phyloP scores from a whole-genome alignment of 2,888 invertebrate genomes.

The Carterocephalus palaemon region DNA sequence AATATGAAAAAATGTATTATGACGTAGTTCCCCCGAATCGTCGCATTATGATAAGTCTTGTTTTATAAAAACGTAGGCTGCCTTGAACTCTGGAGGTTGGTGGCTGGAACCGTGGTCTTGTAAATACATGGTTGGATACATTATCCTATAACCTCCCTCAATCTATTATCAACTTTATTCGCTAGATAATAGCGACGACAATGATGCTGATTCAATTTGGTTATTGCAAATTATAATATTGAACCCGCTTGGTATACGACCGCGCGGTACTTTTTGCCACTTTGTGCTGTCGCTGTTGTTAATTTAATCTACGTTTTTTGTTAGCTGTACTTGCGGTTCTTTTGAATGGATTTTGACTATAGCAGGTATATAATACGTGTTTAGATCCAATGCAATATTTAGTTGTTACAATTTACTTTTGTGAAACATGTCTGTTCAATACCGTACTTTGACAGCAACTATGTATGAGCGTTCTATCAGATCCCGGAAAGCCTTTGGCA shows the following conservation, averaged over 20 bases:
- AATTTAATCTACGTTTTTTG: slow-evolving; percentile 6
- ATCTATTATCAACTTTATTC: slow-evolving; percentile 3
- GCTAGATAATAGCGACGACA: not conserved
- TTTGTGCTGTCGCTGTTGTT: not conserved
- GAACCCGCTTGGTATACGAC: not conserved
- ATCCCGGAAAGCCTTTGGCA: no score
- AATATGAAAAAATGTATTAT: no score
- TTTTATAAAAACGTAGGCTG: not conserved
- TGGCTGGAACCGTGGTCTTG: slow-evolving; percentile 1
- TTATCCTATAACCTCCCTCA: not conserved
- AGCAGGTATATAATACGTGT: no score
- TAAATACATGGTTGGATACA: not conserved
- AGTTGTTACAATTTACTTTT: no score
- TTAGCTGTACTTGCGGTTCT: no score
- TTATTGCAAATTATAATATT: slow-evolving; percentile 1
- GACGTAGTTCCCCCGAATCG: not conserved
- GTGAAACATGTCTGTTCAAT: no score
- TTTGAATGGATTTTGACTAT: not conserved
- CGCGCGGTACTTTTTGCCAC: slow-evolving; percentile 2
- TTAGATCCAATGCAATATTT: no score
- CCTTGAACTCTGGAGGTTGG: slow-evolving; percentile 28
- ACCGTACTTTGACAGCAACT: no score
- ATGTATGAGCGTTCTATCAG: no score
- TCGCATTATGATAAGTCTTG: slow-evolving; percentile 2
- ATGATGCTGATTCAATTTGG: not conserved